These are phyloP conservation scores for Spondyliosoma cantharus DNA, from an alignment of 2,797 vertebrate species.

Conservation along the genomic window DNA sequence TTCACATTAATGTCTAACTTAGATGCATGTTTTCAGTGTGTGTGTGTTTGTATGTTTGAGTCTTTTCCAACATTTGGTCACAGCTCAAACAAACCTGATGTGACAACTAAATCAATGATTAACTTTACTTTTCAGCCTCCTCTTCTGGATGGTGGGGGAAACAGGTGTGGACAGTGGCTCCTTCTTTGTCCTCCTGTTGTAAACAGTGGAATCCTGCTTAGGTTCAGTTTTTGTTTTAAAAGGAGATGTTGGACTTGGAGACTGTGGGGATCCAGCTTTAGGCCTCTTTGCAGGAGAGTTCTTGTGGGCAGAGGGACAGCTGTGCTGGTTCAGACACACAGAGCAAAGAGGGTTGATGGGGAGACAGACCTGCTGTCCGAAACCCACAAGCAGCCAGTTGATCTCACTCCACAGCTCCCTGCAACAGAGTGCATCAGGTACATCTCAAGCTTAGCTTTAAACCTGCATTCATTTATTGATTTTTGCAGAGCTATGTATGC, in stretches of 20 bases:
- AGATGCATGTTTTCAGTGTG: slow-evolving; percentile 22
- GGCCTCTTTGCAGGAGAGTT: slow-evolving; percentile 75
- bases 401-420: slow-evolving; percentile 96
- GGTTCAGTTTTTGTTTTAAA: slow-evolving; percentile 60
- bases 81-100: not conserved
- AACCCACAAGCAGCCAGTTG: slow-evolving; percentile 96
- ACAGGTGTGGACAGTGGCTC: slow-evolving; percentile 3
- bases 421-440: slow-evolving; percentile 14
- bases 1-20: slow-evolving; percentile 1
- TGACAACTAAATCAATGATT: slow-evolving; percentile 19
- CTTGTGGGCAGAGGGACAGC: slow-evolving; percentile 87
- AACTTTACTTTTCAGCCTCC: slow-evolving; percentile 28
- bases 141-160: slow-evolving; percentile 25
- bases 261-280: slow-evolving; percentile 49
- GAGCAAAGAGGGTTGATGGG: slow-evolving; percentile 90
- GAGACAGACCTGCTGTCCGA: slow-evolving; percentile 95
- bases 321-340: slow-evolving; percentile 89
- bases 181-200: slow-evolving; percentile 18
- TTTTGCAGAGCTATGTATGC: no score
- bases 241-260: slow-evolving; percentile 4
- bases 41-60: not conserved
- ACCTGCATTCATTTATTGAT: not conserved
- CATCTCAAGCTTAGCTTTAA: not conserved
- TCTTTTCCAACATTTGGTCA: not conserved
- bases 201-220: slow-evolving; percentile 20